A percentile compares a stretch with the other conserved stretches of the same genome.
These are phyloP conservation scores for Limnothrissa miodon DNA, from an alignment of 2,113 vertebrate genomes.

Conservation along the genomic window DNA sequence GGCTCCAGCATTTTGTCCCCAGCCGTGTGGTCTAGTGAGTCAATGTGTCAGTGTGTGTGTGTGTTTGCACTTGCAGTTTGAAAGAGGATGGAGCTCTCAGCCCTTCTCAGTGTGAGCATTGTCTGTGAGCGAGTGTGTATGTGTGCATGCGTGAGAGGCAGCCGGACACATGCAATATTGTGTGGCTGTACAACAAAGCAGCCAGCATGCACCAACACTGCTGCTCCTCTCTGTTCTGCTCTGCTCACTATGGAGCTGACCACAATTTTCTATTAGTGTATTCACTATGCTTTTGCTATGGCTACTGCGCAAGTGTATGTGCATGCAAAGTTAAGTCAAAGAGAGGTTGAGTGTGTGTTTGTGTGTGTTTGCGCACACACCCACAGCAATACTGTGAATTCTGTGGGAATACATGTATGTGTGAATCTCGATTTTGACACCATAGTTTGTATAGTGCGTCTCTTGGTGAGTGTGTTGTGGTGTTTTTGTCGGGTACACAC, in stretches of 20 bases:
- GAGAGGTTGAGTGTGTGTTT: background rate
- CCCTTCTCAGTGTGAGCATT: background rate
- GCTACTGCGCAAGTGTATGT: background rate
- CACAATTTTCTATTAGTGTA: background rate
- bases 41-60: too few relatives aligned
- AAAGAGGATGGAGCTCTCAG: conserved; percentile 14
- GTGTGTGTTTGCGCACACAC: background rate
- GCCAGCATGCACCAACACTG: background rate
- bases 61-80: background rate
- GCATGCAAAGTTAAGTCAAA: background rate
- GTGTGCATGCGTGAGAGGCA: background rate
- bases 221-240: background rate
- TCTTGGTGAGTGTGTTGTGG: background rate
- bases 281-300: too few relatives aligned
- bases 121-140: background rate
- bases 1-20: background rate
- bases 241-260: background rate
- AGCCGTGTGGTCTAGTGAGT: conserved; percentile 1
- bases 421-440: background rate
- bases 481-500: conserved; percentile 71
- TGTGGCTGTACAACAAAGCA: background rate
- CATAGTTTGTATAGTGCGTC: too few relatives aligned
- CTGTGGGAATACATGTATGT: conserved; percentile 4
- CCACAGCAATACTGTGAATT: background rate
- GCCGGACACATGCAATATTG: background rate